Percentiles rank a stretch among this genome's conserved stretches.
Conservation (phyloP, 2,888 invertebrate species). For the Epinotia demarniana region DNA sequence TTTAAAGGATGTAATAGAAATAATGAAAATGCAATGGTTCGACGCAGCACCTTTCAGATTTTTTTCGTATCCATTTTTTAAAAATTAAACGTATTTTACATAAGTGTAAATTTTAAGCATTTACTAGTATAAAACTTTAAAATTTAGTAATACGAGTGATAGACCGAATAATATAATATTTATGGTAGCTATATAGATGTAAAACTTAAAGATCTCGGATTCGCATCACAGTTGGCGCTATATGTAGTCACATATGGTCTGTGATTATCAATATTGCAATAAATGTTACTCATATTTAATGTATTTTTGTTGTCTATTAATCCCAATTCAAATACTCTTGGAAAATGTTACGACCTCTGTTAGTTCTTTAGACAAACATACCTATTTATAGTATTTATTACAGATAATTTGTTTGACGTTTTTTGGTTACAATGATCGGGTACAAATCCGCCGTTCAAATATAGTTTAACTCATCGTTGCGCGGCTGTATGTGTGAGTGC, state of each 20-base stretch:
- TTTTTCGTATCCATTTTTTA: not conserved
- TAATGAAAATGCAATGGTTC: not conserved
- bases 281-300: slow-evolving; percentile 19
- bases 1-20: not conserved
- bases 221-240: slow-evolving; percentile 29
- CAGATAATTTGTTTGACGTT: not conserved
- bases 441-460: not conserved
- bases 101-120: not conserved
- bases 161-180: not conserved
- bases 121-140: not conserved
- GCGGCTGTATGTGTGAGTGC: too few relatives aligned
- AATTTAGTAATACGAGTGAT: not conserved
- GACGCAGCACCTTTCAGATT: not conserved
- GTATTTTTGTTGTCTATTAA: not conserved
- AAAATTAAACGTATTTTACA: not conserved
- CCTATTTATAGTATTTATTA: too few relatives aligned
- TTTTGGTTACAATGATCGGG: not conserved
- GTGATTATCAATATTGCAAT: slow-evolving; percentile 31
- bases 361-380: too few relatives aligned
- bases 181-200: slow-evolving; percentile 9
- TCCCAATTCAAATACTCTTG: not conserved
- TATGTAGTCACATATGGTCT: slow-evolving; percentile 33
- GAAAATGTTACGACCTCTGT: too few relatives aligned
- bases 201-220: slow-evolving; percentile 29
- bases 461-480: too few relatives aligned